phyloP scores from a whole-genome alignment of 2,113 vertebrate genomes.

The Hymenochirus boettgeri region DNA sequence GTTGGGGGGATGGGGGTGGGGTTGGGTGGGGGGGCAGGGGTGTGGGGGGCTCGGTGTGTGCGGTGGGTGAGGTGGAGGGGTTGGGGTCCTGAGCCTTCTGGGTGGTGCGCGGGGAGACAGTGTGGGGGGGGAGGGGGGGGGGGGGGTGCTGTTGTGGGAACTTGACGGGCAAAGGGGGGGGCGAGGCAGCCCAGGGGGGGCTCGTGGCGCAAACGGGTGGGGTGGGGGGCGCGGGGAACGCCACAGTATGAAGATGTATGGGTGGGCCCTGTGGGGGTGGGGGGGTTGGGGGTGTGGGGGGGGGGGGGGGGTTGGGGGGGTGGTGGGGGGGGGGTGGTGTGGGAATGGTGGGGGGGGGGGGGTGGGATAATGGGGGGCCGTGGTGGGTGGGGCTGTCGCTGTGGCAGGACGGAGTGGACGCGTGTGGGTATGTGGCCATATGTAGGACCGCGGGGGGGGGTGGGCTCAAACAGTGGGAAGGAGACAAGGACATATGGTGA shows the following conservation, averaged over 20 bases:
- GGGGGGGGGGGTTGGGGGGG: no score
- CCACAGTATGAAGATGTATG: neutral
- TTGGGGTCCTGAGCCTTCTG: neutral
- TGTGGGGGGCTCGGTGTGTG: neutral
- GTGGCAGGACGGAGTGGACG: no score
- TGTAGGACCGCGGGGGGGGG: no score
- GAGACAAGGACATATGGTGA: no score
- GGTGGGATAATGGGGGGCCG: neutral
- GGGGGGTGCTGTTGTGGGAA: no score
- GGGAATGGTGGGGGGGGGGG: conserved; percentile 2
- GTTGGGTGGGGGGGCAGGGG: neutral
- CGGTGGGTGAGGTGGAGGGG: neutral
- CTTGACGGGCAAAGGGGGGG: neutral
- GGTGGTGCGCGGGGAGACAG: neutral
- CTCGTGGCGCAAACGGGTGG: neutral
- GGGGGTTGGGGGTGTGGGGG: no score
- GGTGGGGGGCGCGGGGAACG: neutral
- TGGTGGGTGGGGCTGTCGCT: no score
- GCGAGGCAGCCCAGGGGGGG: neutral
- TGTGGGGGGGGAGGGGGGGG: conserved; percentile 7
- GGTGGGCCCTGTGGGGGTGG: neutral
- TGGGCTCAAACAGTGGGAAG: no score
- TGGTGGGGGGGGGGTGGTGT: no score
- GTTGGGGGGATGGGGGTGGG: no score
- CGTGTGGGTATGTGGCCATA: no score